Conservation (phyloP, 2,797 vertebrate genomes). For the Notoglanidium macrostoma region DNA sequence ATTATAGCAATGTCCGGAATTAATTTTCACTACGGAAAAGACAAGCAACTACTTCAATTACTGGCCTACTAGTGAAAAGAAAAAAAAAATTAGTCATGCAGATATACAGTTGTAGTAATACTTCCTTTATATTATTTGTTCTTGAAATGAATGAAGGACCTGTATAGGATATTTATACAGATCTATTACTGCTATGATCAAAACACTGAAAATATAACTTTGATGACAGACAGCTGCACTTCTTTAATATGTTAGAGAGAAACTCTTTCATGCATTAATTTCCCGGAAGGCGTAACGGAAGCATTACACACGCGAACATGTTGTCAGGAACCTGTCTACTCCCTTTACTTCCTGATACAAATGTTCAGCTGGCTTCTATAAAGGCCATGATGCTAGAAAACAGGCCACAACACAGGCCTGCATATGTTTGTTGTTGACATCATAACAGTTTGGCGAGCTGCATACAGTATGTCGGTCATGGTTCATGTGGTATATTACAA, state of each 20-base stretch:
- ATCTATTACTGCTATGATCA: slow-evolving; percentile 21
- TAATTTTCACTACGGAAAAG: not conserved
- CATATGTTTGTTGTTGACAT: slow-evolving; percentile 54
- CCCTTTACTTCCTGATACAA: slow-evolving; percentile 41
- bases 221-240: slow-evolving; percentile 23
- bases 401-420: slow-evolving; percentile 28
- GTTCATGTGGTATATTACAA: slow-evolving; percentile 31
- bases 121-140: not conserved
- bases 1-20: not conserved
- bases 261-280: slow-evolving; percentile 38
- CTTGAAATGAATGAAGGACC: not conserved
- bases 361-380: slow-evolving; percentile 34
- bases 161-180: not conserved
- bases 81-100: not conserved
- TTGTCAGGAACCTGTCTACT: slow-evolving; percentile 36
- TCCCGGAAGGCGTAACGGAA: slow-evolving; percentile 42
- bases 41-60: not conserved
- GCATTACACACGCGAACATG: slow-evolving; percentile 42
- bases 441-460: slow-evolving; percentile 48
- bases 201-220: slow-evolving; percentile 7
- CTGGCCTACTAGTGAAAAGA: not conserved
- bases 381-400: slow-evolving; percentile 38
- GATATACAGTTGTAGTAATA: not conserved
- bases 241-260: slow-evolving; percentile 33
- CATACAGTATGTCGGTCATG: slow-evolving; percentile 31